Conservation (phyloP, 2,113 vertebrate species). For the Scophthalmus maximus region DNA sequence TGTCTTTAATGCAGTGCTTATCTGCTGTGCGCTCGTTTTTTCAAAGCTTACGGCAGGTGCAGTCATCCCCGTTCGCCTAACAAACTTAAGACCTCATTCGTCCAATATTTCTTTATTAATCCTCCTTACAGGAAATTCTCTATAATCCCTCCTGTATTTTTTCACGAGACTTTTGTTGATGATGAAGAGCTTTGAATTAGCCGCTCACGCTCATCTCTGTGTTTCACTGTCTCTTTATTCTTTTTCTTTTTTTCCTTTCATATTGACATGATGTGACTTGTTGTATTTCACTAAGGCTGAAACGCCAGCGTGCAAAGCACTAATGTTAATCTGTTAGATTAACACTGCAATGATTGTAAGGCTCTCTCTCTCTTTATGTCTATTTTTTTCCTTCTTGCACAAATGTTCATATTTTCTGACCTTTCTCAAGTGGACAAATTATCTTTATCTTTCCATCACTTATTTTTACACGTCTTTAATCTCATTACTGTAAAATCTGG, state of each 20-base stretch:
- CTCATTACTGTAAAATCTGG: too few species aligned
- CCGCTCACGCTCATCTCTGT: slow-evolving; percentile 17
- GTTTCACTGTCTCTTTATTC: slow-evolving; percentile 44
- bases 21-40: slow-evolving; percentile 13
- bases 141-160: slow-evolving; percentile 54
- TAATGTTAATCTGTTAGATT: too few species aligned
- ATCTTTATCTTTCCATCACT: background rate
- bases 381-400: background rate
- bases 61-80: slow-evolving; percentile 21
- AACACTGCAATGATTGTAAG: too few species aligned
- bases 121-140: slow-evolving; percentile 44
- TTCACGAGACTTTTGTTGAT: slow-evolving; percentile 36
- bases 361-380: too few species aligned
- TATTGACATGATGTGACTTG: slow-evolving; percentile 50
- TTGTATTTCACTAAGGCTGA: slow-evolving; percentile 2
- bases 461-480: background rate
- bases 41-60: slow-evolving; percentile 44
- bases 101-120: slow-evolving; percentile 34
- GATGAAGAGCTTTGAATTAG: slow-evolving; percentile 39
- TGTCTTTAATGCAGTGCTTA: background rate
- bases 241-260: slow-evolving; percentile 38
- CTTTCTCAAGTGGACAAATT: too few species aligned
- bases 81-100: slow-evolving; percentile 36
- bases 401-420: too few species aligned
- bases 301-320: slow-evolving; percentile 2